A percentile compares a stretch with the other conserved stretches of the same genome.
These are phyloP conservation scores for Brachionus paranguensis DNA, from an alignment of 1,140 invertebrate species.

Conservation along the genomic window DNA sequence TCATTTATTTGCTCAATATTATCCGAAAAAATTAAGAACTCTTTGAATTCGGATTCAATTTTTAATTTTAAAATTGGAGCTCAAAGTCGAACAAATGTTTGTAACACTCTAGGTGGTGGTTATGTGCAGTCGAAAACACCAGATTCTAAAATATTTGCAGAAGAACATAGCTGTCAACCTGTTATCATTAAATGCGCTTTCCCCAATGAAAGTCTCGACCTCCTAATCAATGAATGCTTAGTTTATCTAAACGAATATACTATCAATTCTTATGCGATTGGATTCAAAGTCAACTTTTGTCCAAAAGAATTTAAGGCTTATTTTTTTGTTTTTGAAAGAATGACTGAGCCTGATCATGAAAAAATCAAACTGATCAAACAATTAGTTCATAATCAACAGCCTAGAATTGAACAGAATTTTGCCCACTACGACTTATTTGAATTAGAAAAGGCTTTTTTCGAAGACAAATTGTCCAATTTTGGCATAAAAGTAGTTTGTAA, in stretches of 20 bases:
- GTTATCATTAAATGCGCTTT: background rate
- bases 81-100: background rate
- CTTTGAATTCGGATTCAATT: background rate
- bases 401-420: background rate
- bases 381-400: background rate
- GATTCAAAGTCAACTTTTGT: background rate
- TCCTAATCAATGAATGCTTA: background rate
- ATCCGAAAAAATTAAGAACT: background rate
- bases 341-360: background rate
- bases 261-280: background rate
- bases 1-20: background rate
- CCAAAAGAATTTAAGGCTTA: background rate
- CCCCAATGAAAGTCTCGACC: background rate
- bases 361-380: background rate
- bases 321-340: conserved; percentile 7
- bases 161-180: background rate
- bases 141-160: background rate
- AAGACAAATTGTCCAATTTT: background rate
- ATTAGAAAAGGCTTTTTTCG: conserved; percentile 2
- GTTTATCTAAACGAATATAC: background rate
- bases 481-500: background rate
- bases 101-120: background rate
- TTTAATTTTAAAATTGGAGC: background rate
- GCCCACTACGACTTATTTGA: background rate
- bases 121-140: background rate